Percentiles rank a stretch among this genome's conserved stretches.
Conservation (phyloP, 2,113 vertebrate genomes). For the Ammodytes marinus region DNA sequence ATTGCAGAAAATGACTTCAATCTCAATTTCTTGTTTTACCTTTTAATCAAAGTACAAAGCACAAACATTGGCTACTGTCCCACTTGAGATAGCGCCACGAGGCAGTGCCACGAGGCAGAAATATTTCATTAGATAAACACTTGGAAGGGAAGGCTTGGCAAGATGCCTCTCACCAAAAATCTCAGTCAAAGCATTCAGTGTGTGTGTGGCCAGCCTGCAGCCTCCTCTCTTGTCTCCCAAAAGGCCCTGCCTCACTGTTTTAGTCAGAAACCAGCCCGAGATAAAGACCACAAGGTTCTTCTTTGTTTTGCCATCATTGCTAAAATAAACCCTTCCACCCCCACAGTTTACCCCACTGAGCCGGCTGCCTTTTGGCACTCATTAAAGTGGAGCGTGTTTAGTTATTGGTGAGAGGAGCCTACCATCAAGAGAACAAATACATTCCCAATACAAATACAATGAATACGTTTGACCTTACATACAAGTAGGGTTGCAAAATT, state of each 20-base stretch:
- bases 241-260: constrained; percentile 57
- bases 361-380: constrained; percentile 56
- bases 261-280: constrained; percentile 56
- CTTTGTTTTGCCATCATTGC: constrained; percentile 44
- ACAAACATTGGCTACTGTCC: constrained; percentile 74
- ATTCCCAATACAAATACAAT: constrained; percentile 31
- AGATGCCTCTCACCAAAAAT: constrained; percentile 58
- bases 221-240: constrained; percentile 55
- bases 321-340: constrained; percentile 61
- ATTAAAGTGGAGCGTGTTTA: constrained; percentile 58
- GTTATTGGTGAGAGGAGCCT: constrained; percentile 40
- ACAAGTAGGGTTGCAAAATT: no score
- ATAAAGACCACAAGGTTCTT: constrained; percentile 64
- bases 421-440: constrained; percentile 19
- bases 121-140: constrained; percentile 83
- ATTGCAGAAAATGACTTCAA: constrained; percentile 52
- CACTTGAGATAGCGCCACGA: constrained; percentile 66
- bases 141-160: constrained; percentile 75
- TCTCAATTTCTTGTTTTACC: constrained; percentile 69
- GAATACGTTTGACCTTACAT: background rate
- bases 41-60: constrained; percentile 74
- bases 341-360: constrained; percentile 54
- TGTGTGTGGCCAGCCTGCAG: constrained; percentile 64
- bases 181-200: constrained; percentile 58
- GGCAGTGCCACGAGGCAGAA: constrained; percentile 76